Conservation (phyloP, 2,797 vertebrate species). For the Neostethus bicornis region DNA sequence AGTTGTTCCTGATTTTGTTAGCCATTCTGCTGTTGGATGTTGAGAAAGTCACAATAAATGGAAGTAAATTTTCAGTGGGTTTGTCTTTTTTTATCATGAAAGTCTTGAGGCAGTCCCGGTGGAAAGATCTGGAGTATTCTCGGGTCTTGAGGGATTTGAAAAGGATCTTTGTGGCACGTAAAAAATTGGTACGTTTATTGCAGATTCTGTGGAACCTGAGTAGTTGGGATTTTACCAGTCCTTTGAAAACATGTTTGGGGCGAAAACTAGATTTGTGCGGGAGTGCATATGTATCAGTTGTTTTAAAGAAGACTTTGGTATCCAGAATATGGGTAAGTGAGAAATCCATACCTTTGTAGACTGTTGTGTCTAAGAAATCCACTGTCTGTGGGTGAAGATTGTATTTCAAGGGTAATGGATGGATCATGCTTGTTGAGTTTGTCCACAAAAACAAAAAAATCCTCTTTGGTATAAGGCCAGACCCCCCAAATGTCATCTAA, state of each 20-base stretch:
- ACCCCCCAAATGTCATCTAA: neutral
- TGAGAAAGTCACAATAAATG: too few relatives aligned
- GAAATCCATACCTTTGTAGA: neutral
- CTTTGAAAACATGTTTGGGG: neutral
- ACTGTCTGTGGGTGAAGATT: rapidly evolving
- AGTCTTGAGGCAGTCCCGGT: too few relatives aligned
- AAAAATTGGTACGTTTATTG: too few relatives aligned
- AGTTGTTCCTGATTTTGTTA: too few relatives aligned
- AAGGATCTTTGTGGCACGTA: too few relatives aligned
- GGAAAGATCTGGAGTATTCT: too few relatives aligned
- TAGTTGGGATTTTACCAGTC: neutral
- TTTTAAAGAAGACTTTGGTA: neutral
- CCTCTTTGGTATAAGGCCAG: neutral
- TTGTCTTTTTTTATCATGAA: too few relatives aligned
- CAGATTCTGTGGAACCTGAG: neutral
- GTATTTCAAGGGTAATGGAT: neutral
- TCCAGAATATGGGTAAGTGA: neutral
- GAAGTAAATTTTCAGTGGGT: too few relatives aligned
- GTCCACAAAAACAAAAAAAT: neutral
- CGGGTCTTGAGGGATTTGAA: too few relatives aligned
- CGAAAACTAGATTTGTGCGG: neutral
- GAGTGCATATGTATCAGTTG: neutral
- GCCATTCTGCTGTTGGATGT: too few relatives aligned
- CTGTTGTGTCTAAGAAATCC: neutral
- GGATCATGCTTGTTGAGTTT: neutral